A percentile compares a stretch with the other conserved stretches of the same genome.
Conservation (phyloP, 2,113 vertebrate species). For the Chionodraco myersi region DNA sequence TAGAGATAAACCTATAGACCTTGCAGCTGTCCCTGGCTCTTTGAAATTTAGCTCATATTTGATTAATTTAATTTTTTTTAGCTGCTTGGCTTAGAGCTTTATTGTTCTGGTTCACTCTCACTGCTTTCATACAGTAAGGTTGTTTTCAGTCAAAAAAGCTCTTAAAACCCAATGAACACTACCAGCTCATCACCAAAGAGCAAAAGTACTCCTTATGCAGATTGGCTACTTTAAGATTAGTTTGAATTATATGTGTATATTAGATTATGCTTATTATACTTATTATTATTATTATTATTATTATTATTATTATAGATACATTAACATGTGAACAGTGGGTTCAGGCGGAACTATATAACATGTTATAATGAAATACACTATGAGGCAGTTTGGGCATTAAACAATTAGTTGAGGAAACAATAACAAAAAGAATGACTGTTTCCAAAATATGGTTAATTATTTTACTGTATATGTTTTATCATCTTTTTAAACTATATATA, state of each 20-base stretch:
- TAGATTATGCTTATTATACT: neutral
- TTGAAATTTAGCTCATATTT: too few species aligned
- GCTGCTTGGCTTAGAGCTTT: too few species aligned
- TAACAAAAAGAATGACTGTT: too few species aligned
- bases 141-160: neutral
- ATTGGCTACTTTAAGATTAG: neutral
- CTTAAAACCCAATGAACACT: neutral
- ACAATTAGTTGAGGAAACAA: neutral
- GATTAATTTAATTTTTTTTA: too few species aligned
- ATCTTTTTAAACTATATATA: neutral
- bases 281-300: neutral
- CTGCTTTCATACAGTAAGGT: too few species aligned
- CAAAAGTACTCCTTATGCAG: neutral
- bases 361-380: neutral
- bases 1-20: slow-evolving; percentile 1
- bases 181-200: neutral
- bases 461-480: neutral
- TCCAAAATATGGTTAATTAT: too few species aligned
- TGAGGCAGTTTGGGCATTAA: neutral
- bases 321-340: neutral
- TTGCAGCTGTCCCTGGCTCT: too few species aligned
- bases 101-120: too few species aligned
- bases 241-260: neutral
- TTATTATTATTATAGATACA: neutral
- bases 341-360: neutral